These are phyloP conservation scores for Cephus pulcher DNA, from an alignment of 2,888 invertebrate genomes.

Conservation along the genomic window DNA sequence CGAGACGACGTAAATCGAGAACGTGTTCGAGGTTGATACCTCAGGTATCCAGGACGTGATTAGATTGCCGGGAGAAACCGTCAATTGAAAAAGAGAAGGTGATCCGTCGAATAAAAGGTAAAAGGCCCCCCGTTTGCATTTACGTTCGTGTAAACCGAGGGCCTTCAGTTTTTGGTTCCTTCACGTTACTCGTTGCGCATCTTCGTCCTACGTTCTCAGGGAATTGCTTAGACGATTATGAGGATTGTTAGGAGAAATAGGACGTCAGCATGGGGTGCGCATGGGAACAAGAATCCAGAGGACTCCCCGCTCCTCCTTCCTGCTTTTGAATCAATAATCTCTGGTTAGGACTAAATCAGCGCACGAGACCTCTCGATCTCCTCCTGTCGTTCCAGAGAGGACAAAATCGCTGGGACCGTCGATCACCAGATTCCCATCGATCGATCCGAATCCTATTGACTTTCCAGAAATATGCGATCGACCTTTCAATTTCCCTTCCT, in stretches of 20 bases:
- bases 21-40: not conserved
- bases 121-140: not conserved
- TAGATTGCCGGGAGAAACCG: not conserved
- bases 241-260: not conserved
- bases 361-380: not conserved
- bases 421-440: not conserved
- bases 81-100: not conserved
- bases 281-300: slow-evolving; percentile 30
- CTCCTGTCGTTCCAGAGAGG: not conserved
- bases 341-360: not conserved
- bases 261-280: slow-evolving; percentile 28
- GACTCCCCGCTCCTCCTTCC: slow-evolving; percentile 22
- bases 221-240: not conserved
- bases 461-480: not conserved
- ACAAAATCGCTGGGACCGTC: not conserved
- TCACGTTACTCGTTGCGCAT: no score
- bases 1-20: slow-evolving; percentile 42
- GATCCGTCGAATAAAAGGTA: not conserved
- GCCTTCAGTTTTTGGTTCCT: not conserved
- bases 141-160: not conserved
- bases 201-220: not conserved
- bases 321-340: slow-evolving; percentile 44
- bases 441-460: not conserved
- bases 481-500: not conserved
- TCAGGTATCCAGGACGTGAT: not conserved